A percentile compares a stretch with the other conserved stretches of the same genome.
These are phyloP conservation scores for Megaceryle alcyon DNA, from an alignment of 2,797 vertebrate genomes.

Conservation along the genomic window DNA sequence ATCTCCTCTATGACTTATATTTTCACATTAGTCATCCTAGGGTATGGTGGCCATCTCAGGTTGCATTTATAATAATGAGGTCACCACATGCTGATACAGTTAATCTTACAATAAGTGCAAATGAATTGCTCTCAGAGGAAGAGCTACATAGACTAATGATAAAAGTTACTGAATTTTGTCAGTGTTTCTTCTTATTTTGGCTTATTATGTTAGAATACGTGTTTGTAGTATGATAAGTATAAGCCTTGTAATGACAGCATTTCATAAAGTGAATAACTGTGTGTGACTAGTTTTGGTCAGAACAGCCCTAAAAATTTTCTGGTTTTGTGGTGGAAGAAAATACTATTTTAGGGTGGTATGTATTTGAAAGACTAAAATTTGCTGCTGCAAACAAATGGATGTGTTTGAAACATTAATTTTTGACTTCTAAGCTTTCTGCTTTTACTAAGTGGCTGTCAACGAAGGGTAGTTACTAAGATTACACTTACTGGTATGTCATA, in stretches of 20 bases:
- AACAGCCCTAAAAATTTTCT: neutral
- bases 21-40: neutral
- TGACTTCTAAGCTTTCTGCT: neutral
- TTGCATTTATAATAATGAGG: neutral
- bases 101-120: neutral
- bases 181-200: neutral
- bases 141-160: neutral
- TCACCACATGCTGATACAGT: neutral
- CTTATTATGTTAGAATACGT: neutral
- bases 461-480: neutral
- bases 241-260: neutral
- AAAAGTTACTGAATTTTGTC: neutral
- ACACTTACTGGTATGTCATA: neutral
- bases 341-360: neutral
- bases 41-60: neutral
- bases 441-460: neutral
- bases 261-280: neutral
- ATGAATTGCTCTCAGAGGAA: neutral
- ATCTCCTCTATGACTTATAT: neutral
- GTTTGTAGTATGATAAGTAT: neutral
- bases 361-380: neutral
- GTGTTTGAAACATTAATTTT: neutral
- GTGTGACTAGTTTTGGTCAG: neutral
- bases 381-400: neutral
- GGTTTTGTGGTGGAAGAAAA: neutral